A percentile compares a stretch with the other conserved stretches of the same genome.
Evolutionary conservation across 2,888 invertebrate species (phyloP).

Genomic region (Ceratothoa steindachneri): DNA sequence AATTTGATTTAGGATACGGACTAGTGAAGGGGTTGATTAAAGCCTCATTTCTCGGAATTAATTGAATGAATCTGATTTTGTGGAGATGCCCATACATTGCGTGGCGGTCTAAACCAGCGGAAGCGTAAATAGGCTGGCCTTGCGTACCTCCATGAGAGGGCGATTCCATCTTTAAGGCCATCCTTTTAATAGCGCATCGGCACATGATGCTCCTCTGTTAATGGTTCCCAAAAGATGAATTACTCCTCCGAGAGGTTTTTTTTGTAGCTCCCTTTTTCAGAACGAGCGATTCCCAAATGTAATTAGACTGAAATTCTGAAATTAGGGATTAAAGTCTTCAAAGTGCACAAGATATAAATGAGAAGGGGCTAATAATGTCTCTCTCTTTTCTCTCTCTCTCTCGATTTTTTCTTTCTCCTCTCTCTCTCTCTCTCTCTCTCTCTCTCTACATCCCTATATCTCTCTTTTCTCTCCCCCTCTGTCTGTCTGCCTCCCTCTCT

Average conservation of each 20-base stretch:
- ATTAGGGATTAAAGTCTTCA: not conserved
- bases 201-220: not conserved
- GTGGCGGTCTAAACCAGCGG: no score
- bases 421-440: not conserved
- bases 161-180: no score
- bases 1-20: no score
- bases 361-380: not conserved
- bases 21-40: no score
- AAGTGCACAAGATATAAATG: not conserved
- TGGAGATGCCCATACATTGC: no score
- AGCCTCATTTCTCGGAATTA: no score
- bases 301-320: not conserved
- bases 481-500: no score
- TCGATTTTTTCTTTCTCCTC: not conserved
- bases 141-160: no score
- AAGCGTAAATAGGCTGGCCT: no score
- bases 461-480: no score
- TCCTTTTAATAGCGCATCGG: no score
- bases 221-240: not conserved
- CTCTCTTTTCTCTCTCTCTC: not conserved
- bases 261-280: not conserved
- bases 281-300: not conserved
- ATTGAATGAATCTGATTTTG: no score
- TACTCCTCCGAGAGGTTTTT: not conserved
- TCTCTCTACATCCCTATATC: not conserved